A percentile compares a stretch with the other conserved stretches of the same genome.
phyloP scores from a whole-genome alignment of 2,797 vertebrate genomes.

The Enteromius unitaeniatus region DNA sequence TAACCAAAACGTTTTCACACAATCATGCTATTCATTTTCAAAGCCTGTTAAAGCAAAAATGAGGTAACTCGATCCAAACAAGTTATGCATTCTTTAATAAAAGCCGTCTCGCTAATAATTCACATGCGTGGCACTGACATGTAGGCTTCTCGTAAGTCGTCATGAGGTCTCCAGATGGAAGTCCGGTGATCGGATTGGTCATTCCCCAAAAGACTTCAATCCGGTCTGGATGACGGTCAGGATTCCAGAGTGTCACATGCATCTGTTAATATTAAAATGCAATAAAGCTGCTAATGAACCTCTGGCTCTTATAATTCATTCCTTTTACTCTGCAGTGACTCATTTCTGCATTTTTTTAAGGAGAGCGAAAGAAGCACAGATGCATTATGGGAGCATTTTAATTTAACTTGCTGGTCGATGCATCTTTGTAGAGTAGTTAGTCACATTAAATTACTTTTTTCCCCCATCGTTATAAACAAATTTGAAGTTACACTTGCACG shows the following conservation, averaged over 20 bases:
- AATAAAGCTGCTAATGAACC: conserved; percentile 59
- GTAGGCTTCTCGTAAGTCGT: conserved; percentile 52
- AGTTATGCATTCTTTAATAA: conserved; percentile 52
- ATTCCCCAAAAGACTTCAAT: conserved; percentile 24
- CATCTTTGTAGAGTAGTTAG: conserved; percentile 6
- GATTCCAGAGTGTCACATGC: conserved; percentile 39
- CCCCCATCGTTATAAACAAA: conserved; percentile 14
- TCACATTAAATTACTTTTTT: background rate
- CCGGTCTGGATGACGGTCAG: conserved; percentile 44
- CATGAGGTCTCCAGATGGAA: conserved; percentile 40
- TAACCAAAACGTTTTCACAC: conserved; percentile 57
- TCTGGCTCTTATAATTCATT: conserved; percentile 41
- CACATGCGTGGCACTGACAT: conserved; percentile 51
- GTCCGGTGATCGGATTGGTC: conserved; percentile 53
- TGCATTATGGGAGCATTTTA: conserved; percentile 11
- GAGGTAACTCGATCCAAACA: conserved; percentile 55
- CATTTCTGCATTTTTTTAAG: conserved; percentile 37
- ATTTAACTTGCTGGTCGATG: background rate
- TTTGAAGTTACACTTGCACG: conserved; percentile 41
- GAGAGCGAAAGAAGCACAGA: conserved; percentile 31
- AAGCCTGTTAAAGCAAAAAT: conserved; percentile 58
- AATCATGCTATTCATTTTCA: conserved; percentile 56
- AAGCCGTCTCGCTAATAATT: conserved; percentile 54
- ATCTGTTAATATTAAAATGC: conserved; percentile 44
- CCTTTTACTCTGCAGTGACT: conserved; percentile 28